These are phyloP conservation scores for Eumacrocentrus americanus DNA, from an alignment of 2,888 invertebrate species.

Conservation along the genomic window DNA sequence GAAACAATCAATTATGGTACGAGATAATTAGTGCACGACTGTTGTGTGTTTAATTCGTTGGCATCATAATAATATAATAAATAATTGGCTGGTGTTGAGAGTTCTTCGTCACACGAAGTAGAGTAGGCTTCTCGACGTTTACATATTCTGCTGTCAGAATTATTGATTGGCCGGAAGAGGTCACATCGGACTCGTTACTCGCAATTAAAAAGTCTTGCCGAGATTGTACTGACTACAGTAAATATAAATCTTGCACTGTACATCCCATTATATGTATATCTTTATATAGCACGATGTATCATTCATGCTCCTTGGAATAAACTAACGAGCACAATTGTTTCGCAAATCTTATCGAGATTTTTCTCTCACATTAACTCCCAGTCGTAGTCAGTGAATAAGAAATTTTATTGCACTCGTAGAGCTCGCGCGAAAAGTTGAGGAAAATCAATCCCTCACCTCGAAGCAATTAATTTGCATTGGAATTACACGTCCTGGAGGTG, in stretches of 20 bases:
- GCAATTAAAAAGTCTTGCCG: background rate
- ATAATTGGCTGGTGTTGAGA: slow-evolving; percentile 4
- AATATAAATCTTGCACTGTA: background rate
- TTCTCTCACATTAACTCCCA: slow-evolving; percentile 3
- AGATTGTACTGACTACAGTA: background rate
- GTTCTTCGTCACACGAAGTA: background rate
- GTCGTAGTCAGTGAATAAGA: slow-evolving; percentile 7
- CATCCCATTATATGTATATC: background rate
- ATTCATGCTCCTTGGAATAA: slow-evolving; percentile 13
- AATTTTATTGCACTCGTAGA: background rate
- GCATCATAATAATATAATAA: slow-evolving; percentile 47
- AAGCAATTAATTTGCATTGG: slow-evolving; percentile 60
- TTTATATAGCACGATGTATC: background rate
- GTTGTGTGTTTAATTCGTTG: slow-evolving; percentile 40
- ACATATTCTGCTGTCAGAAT: no score
- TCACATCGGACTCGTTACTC: background rate
- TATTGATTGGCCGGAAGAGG: no score
- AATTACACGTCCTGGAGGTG: slow-evolving; percentile 50
- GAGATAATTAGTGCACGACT: slow-evolving; percentile 54
- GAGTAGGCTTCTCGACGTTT: no score
- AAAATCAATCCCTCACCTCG: slow-evolving; percentile 49
- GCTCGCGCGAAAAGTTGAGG: slow-evolving; percentile 35
- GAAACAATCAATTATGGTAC: slow-evolving; percentile 54
- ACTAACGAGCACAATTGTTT: slow-evolving; percentile 7
- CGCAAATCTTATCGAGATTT: slow-evolving; percentile 1